These are phyloP conservation scores for Elymnias hypermnestra DNA, from an alignment of 1,140 invertebrate species.

Conservation along the genomic window DNA sequence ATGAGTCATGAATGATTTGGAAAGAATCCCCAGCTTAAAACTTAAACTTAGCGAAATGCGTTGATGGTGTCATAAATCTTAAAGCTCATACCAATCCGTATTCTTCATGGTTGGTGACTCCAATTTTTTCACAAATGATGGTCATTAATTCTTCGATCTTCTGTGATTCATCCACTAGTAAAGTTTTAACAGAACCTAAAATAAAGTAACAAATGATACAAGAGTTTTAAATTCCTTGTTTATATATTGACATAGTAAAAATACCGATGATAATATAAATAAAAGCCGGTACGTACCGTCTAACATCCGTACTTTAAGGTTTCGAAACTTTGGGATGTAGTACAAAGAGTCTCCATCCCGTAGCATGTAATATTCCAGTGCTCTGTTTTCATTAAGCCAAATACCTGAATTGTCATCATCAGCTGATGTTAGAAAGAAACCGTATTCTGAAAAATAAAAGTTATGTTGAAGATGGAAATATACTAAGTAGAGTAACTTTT, in stretches of 20 bases:
- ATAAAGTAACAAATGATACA: background rate
- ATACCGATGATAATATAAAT: too few species aligned
- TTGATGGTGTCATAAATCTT: too few species aligned
- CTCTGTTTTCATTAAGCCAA: slow-evolving; percentile 88
- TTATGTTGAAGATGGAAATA: background rate
- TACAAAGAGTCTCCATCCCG: slow-evolving; percentile 94
- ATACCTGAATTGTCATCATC: slow-evolving; percentile 96
- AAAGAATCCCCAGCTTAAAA: too few species aligned
- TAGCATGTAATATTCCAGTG: slow-evolving; percentile 77
- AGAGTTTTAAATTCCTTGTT: too few species aligned
- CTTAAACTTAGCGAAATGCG: too few species aligned
- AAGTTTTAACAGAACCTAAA: slow-evolving; percentile 90
- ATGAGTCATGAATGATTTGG: too few species aligned
- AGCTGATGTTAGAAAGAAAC: slow-evolving; percentile 95
- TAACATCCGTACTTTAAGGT: slow-evolving; percentile 90
- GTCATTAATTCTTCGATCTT: slow-evolving; percentile 97
- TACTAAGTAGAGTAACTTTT: too few species aligned
- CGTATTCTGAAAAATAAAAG: slow-evolving; percentile 84
- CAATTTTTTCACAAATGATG: slow-evolving; percentile 97
- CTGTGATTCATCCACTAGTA: slow-evolving; percentile 97
- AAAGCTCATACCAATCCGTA: slow-evolving; percentile 86
- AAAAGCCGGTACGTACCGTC: slow-evolving; percentile 22
- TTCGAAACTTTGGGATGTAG: slow-evolving; percentile 92
- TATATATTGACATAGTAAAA: too few species aligned
- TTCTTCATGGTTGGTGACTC: slow-evolving; percentile 99